Conservation (phyloP, 1,140 invertebrate species). For the Maconellicoccus hirsutus region DNA sequence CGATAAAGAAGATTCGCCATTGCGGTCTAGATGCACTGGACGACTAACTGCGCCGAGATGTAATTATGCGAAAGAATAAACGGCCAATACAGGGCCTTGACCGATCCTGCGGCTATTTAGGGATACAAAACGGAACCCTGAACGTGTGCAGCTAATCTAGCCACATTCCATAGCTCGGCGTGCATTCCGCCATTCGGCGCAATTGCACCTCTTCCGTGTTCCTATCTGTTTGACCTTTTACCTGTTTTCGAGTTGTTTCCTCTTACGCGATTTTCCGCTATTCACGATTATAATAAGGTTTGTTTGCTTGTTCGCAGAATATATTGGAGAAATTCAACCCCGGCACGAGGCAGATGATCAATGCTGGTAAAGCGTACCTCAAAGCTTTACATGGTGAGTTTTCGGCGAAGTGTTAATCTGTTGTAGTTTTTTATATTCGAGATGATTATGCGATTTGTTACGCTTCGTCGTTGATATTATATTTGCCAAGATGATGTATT, state of each 20-base stretch:
- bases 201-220: not conserved
- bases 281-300: not conserved
- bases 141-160: not conserved
- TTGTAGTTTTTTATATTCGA: too few species aligned
- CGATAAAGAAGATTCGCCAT: too few species aligned
- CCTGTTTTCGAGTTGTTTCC: not conserved
- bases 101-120: not conserved
- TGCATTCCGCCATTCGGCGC: not conserved
- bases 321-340: conserved; percentile 91
- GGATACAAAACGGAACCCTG: not conserved
- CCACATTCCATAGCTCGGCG: not conserved
- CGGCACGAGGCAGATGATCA: conserved; percentile 78
- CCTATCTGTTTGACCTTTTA: not conserved
- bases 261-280: not conserved
- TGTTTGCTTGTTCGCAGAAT: conserved; percentile 48
- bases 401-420: too few species aligned
- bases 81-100: not conserved
- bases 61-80: too few species aligned
- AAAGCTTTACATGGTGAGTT: conserved; percentile 86
- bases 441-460: too few species aligned
- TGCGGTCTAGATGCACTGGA: too few species aligned
- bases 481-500: too few species aligned
- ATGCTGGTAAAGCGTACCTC: conserved; percentile 80
- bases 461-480: too few species aligned
- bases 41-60: too few species aligned